A percentile compares a stretch with the other conserved stretches of the same genome.
Conservation (phyloP, 2,888 invertebrate species). For the Empis stercorea region DNA sequence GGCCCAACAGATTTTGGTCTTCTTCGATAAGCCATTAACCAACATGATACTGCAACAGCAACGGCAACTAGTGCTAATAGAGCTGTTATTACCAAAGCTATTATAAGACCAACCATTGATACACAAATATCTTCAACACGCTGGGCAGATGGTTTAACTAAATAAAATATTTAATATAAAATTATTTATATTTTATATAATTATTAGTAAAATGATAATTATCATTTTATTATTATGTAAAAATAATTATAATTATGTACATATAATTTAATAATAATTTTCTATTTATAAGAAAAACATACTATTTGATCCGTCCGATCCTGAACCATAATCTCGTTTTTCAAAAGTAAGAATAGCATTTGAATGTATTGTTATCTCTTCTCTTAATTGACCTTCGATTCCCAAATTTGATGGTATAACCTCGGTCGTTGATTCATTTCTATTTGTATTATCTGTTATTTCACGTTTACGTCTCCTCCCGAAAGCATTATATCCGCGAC, state of each 20-base stretch:
- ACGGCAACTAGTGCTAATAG: slow-evolving; percentile 84
- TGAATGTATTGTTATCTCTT: slow-evolving; percentile 86
- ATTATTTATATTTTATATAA: no score
- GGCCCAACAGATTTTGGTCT: slow-evolving; percentile 79
- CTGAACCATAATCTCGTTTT: slow-evolving; percentile 62
- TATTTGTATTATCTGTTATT: slow-evolving; percentile 27
- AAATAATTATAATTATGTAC: no score
- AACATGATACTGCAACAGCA: slow-evolving; percentile 88
- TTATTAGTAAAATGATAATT: no score
- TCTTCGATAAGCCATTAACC: slow-evolving; percentile 86
- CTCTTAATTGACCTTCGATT: slow-evolving; percentile 68
- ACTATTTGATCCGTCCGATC: slow-evolving; percentile 69
- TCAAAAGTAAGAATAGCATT: slow-evolving; percentile 85
- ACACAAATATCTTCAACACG: slow-evolving; percentile 79
- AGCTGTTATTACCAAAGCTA: slow-evolving; percentile 83
- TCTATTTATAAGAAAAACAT: slow-evolving; percentile 27
- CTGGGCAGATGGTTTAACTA: slow-evolving; percentile 37
- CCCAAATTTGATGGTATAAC: slow-evolving; percentile 38
- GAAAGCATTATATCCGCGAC: slow-evolving; percentile 80
- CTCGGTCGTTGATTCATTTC: slow-evolving; percentile 21
- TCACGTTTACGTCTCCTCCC: slow-evolving; percentile 63
- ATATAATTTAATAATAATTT: no score
- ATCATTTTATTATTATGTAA: no score
- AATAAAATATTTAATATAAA: no score
- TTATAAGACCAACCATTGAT: slow-evolving; percentile 84